A percentile compares a stretch with the other conserved stretches of the same genome.
phyloP scores from a whole-genome alignment of 1,140 invertebrate species.

The Bradysia coprophila region DNA sequence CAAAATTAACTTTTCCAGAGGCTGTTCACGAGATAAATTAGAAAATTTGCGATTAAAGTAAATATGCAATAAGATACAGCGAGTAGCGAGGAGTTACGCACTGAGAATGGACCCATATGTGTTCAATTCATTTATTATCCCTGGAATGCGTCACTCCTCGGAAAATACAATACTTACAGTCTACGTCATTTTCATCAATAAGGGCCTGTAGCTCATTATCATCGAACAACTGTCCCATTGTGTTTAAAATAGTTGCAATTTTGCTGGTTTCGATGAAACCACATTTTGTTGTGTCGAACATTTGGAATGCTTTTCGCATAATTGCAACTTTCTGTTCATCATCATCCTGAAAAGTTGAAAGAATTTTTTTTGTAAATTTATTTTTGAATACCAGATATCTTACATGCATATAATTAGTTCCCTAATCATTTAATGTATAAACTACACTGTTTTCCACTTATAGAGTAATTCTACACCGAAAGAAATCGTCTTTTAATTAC shows the following conservation, averaged over 20 bases:
- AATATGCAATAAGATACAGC: too few species aligned
- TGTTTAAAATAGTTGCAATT: conserved; percentile 82
- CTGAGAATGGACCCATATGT: too few species aligned
- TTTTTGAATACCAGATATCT: too few species aligned
- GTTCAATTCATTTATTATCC: too few species aligned
- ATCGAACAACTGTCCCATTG: conserved; percentile 83
- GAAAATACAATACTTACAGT: too few species aligned
- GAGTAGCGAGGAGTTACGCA: too few species aligned
- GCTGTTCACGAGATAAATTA: conserved; percentile 22
- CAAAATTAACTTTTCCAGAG: conserved; percentile 80
- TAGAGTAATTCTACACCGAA: too few species aligned
- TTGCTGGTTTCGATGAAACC: conserved; percentile 79
- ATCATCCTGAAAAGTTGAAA: conserved; percentile 18
- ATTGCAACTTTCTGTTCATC: conserved; percentile 71
- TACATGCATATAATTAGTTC: too few species aligned
- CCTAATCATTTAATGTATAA: too few species aligned
- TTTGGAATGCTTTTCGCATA: conserved; percentile 83
- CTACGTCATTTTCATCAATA: conserved; percentile 70
- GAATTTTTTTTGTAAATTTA: neutral
- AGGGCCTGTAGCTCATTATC: conserved; percentile 65
- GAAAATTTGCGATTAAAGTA: neutral
- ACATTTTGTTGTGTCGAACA: conserved; percentile 82
- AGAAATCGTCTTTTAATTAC: too few species aligned
- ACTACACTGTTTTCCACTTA: too few species aligned
- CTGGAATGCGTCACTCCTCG: too few species aligned